These are phyloP conservation scores for Parnassius apollo DNA, from an alignment of 2,888 invertebrate genomes.

Conservation along the genomic window DNA sequence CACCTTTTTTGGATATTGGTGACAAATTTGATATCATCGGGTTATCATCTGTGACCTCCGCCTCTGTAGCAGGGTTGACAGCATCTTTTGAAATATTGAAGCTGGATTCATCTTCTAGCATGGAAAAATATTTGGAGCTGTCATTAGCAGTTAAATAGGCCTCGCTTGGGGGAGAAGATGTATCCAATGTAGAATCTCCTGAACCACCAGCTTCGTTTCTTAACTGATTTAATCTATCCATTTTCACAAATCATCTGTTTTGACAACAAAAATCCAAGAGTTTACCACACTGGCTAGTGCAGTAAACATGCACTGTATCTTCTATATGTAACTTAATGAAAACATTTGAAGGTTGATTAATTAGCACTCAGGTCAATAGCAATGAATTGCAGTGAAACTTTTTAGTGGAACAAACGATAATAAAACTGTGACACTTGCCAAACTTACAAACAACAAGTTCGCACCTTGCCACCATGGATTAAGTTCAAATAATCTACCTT, in stretches of 20 bases:
- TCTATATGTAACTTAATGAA: constrained; percentile 53
- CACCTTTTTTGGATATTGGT: constrained; percentile 61
- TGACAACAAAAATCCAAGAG: constrained; percentile 39
- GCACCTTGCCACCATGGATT: constrained; percentile 21
- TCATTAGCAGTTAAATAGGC: constrained; percentile 72
- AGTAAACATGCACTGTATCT: constrained; percentile 34
- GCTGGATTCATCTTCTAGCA: constrained; percentile 67
- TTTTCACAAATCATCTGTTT: constrained; percentile 74
- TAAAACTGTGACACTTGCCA: constrained; percentile 73
- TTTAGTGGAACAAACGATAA: constrained; percentile 68
- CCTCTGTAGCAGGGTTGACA: constrained; percentile 46
- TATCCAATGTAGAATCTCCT: constrained; percentile 65
- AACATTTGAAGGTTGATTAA: constrained; percentile 65
- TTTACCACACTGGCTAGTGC: constrained; percentile 26
- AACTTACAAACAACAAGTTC: constrained; percentile 43
- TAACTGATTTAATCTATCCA: constrained; percentile 76
- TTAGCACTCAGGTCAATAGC: constrained; percentile 76
- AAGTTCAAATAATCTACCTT: constrained; percentile 37
- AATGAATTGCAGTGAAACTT: constrained; percentile 72
- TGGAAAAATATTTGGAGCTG: constrained; percentile 70
- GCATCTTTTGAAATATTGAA: constrained; percentile 62
- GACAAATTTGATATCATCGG: constrained; percentile 60
- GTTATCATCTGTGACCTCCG: constrained; percentile 45
- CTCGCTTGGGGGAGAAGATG: constrained; percentile 63
- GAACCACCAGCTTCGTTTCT: constrained; percentile 62